phyloP scores from a whole-genome alignment of 2,888 invertebrate species.

The Octodonta nipae region DNA sequence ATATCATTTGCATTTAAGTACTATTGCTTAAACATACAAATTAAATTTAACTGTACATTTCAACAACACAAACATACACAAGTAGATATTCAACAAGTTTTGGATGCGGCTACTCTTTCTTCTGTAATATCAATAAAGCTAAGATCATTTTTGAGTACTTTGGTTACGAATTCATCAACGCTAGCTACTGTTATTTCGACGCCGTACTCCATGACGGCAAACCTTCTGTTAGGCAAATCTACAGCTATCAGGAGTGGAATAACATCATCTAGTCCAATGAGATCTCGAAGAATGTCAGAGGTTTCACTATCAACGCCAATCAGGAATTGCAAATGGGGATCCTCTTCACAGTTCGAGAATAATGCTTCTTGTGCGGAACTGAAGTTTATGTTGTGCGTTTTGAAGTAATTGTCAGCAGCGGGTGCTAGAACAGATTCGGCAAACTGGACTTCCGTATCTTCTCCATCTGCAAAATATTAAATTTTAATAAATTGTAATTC shows the following conservation, averaged over 20 bases:
- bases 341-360: slow-evolving; percentile 50
- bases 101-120: slow-evolving; percentile 14
- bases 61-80: no score
- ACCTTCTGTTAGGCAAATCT: slow-evolving; percentile 52
- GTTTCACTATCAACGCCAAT: slow-evolving; percentile 55
- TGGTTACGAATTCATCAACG: slow-evolving; percentile 54
- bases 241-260: slow-evolving; percentile 59
- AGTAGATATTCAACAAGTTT: slow-evolving; percentile 7
- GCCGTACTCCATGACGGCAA: slow-evolving; percentile 57
- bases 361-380: slow-evolving; percentile 47
- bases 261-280: slow-evolving; percentile 60
- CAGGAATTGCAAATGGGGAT: slow-evolving; percentile 52
- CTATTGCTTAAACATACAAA: no score
- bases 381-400: slow-evolving; percentile 50
- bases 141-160: slow-evolving; percentile 47
- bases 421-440: slow-evolving; percentile 61
- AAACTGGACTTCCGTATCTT: slow-evolving; percentile 67
- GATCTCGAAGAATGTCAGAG: slow-evolving; percentile 59
- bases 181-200: slow-evolving; percentile 57
- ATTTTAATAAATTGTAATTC: no score
- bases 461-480: slow-evolving; percentile 48
- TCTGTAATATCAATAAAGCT: slow-evolving; percentile 41
- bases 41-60: no score
- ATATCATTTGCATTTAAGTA: no score
- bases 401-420: slow-evolving; percentile 58